A percentile compares a stretch with the other conserved stretches of the same genome.
Evolutionary conservation across 2,888 invertebrate species (phyloP).

Genomic region (Nasonovia ribisnigri): DNA sequence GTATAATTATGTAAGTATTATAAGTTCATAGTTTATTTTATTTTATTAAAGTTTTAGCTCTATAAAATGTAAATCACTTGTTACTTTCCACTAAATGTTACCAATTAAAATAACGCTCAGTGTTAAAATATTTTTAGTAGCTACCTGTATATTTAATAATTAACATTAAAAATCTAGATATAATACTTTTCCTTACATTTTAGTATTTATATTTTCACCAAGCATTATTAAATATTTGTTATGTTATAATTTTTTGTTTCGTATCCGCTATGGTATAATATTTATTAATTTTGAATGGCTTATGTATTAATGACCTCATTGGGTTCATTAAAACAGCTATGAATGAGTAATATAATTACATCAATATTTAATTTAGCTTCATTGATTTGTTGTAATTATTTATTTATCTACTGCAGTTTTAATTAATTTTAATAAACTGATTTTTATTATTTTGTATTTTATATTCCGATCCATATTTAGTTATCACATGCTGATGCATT

Average conservation of each 20-base stretch:
- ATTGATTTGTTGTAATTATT: slow-evolving; percentile 48
- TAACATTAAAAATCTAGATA: neutral
- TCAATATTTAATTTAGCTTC: neutral
- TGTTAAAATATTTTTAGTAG: neutral
- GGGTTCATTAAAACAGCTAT: slow-evolving; percentile 42
- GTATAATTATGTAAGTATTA: neutral
- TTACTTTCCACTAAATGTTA: neutral
- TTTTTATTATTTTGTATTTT: neutral
- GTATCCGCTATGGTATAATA: neutral
- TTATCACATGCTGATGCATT: neutral
- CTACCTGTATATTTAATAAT: neutral
- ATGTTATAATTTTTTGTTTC: neutral
- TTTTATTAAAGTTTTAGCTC: neutral
- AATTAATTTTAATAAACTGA: neutral
- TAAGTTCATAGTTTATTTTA: neutral
- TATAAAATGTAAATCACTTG: neutral
- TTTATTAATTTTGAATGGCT: neutral
- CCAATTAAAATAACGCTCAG: neutral
- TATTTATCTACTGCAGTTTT: neutral
- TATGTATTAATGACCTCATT: slow-evolving; percentile 13
- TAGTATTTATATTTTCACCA: neutral
- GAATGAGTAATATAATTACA: slow-evolving; percentile 34
- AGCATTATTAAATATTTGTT: neutral
- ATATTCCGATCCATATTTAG: neutral
- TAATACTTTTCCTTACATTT: neutral